These are phyloP conservation scores for Adelognathus sp. DNA, from an alignment of 2,888 invertebrate genomes.

Conservation along the genomic window DNA sequence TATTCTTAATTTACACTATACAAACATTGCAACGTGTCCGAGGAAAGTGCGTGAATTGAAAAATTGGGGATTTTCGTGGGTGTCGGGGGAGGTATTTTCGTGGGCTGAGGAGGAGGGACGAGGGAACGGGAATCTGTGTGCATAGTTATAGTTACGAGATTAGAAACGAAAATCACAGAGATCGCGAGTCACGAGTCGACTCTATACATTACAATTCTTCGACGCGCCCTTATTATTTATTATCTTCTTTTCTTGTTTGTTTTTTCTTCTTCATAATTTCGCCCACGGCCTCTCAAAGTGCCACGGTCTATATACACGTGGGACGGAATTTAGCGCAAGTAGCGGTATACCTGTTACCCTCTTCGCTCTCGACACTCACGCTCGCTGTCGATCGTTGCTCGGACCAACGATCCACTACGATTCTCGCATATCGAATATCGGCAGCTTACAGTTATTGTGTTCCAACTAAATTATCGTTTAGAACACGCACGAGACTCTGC, in stretches of 20 bases:
- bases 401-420: too few relatives aligned
- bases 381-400: neutral
- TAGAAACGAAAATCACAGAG: slow-evolving; percentile 69
- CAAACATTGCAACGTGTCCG: slow-evolving; percentile 57
- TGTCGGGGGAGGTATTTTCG: neutral
- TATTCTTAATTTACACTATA: slow-evolving; percentile 46
- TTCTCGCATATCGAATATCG: too few relatives aligned
- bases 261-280: too few relatives aligned
- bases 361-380: slow-evolving; percentile 13
- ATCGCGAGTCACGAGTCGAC: slow-evolving; percentile 65
- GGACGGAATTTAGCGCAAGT: slow-evolving; percentile 63
- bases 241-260: slow-evolving; percentile 46
- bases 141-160: slow-evolving; percentile 52
- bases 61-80: neutral
- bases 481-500: too few relatives aligned
- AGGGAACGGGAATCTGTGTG: slow-evolving; percentile 6
- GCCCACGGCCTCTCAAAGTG: slow-evolving; percentile 59
- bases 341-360: slow-evolving; percentile 62
- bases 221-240: neutral
- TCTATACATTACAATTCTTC: neutral
- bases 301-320: slow-evolving; percentile 58
- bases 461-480: too few relatives aligned
- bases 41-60: slow-evolving; percentile 45
- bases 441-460: too few relatives aligned
- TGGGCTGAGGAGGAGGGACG: neutral